Base-by-base conservation (phyloP, 1,140 invertebrate genomes). In the Papilio xuthus region DNA sequence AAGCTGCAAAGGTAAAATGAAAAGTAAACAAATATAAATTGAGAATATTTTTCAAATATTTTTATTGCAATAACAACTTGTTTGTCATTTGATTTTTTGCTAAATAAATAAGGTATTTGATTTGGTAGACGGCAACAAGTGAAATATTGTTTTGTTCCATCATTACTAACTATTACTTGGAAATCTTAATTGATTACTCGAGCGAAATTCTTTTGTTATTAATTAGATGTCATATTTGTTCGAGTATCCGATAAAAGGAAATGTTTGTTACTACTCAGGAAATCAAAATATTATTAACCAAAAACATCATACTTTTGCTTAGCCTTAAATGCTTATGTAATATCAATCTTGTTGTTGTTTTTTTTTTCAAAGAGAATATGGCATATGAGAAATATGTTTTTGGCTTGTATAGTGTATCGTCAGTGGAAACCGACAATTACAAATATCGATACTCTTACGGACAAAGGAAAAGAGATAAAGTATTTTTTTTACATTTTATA, bases 171-270 rank as follows among this genome's bases (percentile, higher is more conserved):
- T 53, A 53, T 20, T 20, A 53, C 44, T 13, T 28, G 26, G 10
- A 32, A 67, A 67, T 67, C 60, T 28, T 18, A 67, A 67, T 67
- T 67, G 56, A 2, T 60, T 60, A 28, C 60, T 67, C 60, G 26
- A 18, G 13, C 60, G 12, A 28, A 67, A 67, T 28, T 13, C 6
- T 67, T 28, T 67, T 15, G 26, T 32, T 28, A 13, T 67, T 67
- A 0, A 4, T 23, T 60, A 28, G 26, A 2, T 12, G 28, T 28
- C 4, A 4, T 67, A 67, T 15, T 26, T 13, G 60, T 12, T 12
- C 18, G 4, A 47, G 44, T 47, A 15, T 47, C 18, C 3, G 18
- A 18, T 47, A 47, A 18, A 47, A 18, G 44, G 1, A 53, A 53
- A 20, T 20, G 18, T n/a, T 20, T 53, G 50, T 15, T 18, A 47